Percentiles rank a stretch among this genome's conserved stretches.
These are phyloP conservation scores for Triplophysa bombifrons DNA, from an alignment of 2,797 vertebrate genomes.

Conservation along the genomic window DNA sequence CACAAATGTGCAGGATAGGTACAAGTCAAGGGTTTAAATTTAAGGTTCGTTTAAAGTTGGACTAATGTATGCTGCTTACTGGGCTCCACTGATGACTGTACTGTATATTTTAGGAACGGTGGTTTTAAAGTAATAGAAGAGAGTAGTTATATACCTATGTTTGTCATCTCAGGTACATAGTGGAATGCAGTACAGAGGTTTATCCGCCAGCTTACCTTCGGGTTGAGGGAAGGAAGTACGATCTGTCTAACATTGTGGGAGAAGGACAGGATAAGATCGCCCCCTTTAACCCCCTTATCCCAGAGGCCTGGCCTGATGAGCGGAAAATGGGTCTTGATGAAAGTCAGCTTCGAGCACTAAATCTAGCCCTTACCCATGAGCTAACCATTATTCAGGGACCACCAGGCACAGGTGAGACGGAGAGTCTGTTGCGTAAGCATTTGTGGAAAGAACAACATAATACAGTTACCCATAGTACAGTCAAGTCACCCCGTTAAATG, in stretches of 20 bases:
- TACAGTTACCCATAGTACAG: too few relatives aligned
- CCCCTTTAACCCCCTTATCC: conserved; percentile 72
- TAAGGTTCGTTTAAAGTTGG: too few relatives aligned
- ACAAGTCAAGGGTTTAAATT: background rate
- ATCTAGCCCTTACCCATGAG: conserved; percentile 90
- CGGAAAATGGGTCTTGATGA: conserved; percentile 85
- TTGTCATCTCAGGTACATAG: conserved; percentile 80
- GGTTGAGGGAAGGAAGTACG: conserved; percentile 66
- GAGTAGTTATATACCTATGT: background rate
- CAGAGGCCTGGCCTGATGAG: conserved; percentile 80
- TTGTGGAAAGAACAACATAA: background rate
- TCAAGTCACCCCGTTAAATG: too few relatives aligned
- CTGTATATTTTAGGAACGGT: background rate
- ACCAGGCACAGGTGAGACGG: conserved; percentile 85
- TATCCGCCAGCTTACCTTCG: conserved; percentile 80
- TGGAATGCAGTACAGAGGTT: conserved; percentile 82
- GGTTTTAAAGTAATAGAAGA: background rate
- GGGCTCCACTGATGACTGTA: too few relatives aligned
- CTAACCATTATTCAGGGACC: conserved; percentile 94
- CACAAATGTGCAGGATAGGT: too few relatives aligned
- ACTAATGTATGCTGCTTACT: too few relatives aligned
- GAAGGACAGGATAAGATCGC: conserved; percentile 32
- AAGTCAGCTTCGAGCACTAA: conserved; percentile 87
- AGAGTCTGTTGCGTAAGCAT: background rate
- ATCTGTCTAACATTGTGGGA: conserved; percentile 72